Evolutionary conservation across 2,797 vertebrate species (phyloP).

Genomic region (Rhyacichthys aspro): DNA sequence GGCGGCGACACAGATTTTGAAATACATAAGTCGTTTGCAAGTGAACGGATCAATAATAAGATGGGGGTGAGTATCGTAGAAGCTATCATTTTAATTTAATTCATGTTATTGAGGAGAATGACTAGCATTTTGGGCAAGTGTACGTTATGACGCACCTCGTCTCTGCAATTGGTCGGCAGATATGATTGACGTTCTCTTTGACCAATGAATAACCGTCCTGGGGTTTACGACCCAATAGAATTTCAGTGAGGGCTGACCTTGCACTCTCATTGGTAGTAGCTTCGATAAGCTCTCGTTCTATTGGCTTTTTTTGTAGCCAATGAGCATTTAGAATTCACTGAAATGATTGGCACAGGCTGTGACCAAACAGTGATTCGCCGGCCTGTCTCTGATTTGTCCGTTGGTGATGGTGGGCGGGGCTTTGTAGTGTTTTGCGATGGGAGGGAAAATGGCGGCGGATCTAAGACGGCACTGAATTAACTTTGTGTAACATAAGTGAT

Average conservation of each 20-base stretch:
- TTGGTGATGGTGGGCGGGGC: conserved; percentile 55
- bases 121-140: conserved; percentile 22
- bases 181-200: conserved; percentile 8
- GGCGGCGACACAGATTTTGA: conserved; percentile 1
- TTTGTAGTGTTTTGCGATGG: conserved; percentile 81
- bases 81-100: conserved; percentile 4
- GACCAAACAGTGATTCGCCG: conserved; percentile 43
- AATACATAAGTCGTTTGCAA: neutral
- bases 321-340: neutral
- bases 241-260: neutral
- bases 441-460: conserved; percentile 88
- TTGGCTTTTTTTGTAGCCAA: conserved; percentile 37
- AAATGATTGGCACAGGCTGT: conserved; percentile 30
- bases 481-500: conserved; percentile 54
- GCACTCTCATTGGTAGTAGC: conserved; percentile 36
- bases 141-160: conserved; percentile 2
- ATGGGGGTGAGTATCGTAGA: conserved; percentile 64
- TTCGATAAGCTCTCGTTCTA: neutral
- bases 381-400: conserved; percentile 29
- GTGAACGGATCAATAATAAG: neutral
- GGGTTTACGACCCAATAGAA: conserved; percentile 35
- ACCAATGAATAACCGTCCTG: conserved; percentile 5
- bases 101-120: conserved; percentile 19
- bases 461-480: conserved; percentile 55
- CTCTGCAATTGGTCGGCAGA: conserved; percentile 35